These are phyloP conservation scores for Folsomia manolachei DNA, from an alignment of 2,888 invertebrate species.

Conservation along the genomic window DNA sequence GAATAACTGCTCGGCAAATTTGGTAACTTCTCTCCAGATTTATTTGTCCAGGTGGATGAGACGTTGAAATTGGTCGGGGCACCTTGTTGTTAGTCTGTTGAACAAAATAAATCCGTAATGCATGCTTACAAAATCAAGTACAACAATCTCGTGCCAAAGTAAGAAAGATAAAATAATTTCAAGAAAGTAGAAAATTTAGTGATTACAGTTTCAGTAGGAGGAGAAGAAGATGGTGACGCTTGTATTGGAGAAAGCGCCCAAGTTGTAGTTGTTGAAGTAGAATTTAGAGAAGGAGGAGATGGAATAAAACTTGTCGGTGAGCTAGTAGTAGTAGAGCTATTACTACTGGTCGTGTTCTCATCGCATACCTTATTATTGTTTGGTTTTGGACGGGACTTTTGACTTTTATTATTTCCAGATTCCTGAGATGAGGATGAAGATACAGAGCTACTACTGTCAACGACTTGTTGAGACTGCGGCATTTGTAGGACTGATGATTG, in stretches of 20 bases:
- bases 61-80: not conserved
- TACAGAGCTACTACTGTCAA: not conserved
- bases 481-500: no score
- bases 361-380: conserved; percentile 46
- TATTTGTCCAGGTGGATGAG: conserved; percentile 62
- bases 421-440: conserved; percentile 34
- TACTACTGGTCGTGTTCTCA: conserved; percentile 15
- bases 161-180: not conserved
- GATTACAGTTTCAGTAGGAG: conserved; percentile 19
- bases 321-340: not conserved
- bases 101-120: no score
- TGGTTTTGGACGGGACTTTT: conserved; percentile 42
- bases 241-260: conserved; percentile 7
- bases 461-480: not conserved
- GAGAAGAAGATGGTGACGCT: not conserved
- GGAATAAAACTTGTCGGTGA: not conserved
- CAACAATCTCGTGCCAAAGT: not conserved
- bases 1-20: conserved; percentile 74
- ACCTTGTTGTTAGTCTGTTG: conserved; percentile 6
- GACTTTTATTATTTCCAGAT: conserved; percentile 25
- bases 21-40: conserved; percentile 92
- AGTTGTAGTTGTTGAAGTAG: conserved; percentile 11
- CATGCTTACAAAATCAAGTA: not conserved
- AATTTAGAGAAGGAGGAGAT: conserved; percentile 20
- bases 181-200: conserved; percentile 8